phyloP scores from a whole-genome alignment of 2,888 invertebrate genomes.

The Mycogona germanica region DNA sequence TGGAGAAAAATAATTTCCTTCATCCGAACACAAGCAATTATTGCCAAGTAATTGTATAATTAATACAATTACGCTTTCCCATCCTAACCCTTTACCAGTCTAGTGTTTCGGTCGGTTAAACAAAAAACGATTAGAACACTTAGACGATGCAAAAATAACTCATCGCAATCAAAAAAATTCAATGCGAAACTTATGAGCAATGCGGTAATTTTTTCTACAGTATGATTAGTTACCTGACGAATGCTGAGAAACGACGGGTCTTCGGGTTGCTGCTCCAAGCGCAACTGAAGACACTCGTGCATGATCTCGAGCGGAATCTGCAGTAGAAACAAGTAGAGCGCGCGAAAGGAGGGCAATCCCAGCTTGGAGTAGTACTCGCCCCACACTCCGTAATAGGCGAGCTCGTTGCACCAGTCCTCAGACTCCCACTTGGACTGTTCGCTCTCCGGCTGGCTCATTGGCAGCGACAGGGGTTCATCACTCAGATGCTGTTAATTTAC shows the following conservation, averaged over 20 bases:
- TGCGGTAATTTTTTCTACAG: no score
- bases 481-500: neutral
- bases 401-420: slow-evolving; percentile 39
- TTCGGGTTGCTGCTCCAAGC: slow-evolving; percentile 67
- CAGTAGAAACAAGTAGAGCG: slow-evolving; percentile 72
- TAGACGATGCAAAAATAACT: no score
- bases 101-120: no score
- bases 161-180: no score
- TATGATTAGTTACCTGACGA: slow-evolving; percentile 63
- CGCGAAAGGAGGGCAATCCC: slow-evolving; percentile 67
- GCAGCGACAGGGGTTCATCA: slow-evolving; percentile 10
- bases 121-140: no score
- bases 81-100: no score
- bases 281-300: slow-evolving; percentile 75
- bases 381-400: slow-evolving; percentile 58
- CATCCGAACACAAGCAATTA: no score
- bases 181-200: no score
- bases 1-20: no score
- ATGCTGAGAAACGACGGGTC: slow-evolving; percentile 77
- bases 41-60: no score
- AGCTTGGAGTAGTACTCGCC: slow-evolving; percentile 61
- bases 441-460: no score
- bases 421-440: neutral
- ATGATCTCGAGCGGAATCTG: slow-evolving; percentile 80
- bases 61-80: no score